Evolutionary conservation across 2,113 vertebrate species (phyloP).

Genomic region (Atlantisia rogersi): DNA sequence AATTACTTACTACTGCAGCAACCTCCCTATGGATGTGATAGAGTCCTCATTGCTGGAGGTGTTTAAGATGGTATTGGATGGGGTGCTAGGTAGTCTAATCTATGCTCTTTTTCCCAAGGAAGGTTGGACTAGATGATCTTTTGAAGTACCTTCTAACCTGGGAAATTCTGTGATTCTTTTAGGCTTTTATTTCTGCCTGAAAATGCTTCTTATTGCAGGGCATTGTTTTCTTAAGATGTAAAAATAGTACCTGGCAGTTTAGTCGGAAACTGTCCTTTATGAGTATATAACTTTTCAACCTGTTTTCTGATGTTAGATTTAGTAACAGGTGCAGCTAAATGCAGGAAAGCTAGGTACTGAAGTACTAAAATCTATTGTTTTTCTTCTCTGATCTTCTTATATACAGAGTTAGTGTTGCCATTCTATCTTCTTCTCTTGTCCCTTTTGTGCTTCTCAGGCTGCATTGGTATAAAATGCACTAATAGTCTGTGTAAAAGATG

Average conservation of each 20-base stretch:
- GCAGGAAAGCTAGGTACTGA: not conserved
- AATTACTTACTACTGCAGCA: accelerated
- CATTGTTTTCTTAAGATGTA: not conserved
- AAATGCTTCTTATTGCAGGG: not conserved
- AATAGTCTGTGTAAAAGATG: not conserved
- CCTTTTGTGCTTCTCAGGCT: not conserved
- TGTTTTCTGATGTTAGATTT: not conserved
- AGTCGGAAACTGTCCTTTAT: not conserved
- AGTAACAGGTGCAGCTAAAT: not conserved
- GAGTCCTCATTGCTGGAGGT: not conserved
- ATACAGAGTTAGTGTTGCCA: not conserved
- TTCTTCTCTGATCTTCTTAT: not conserved
- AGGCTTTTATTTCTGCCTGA: not conserved
- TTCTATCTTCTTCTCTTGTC: not conserved
- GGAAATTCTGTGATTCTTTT: not conserved
- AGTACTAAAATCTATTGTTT: not conserved
- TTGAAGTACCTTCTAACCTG: not conserved
- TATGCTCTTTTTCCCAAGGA: not conserved
- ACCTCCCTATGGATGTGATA: accelerated
- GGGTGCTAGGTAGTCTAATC: not conserved
- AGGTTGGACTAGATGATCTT: not conserved
- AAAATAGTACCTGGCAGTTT: not conserved
- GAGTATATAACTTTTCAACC: not conserved
- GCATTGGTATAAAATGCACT: not conserved
- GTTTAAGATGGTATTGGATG: not conserved